These are phyloP conservation scores for Carapus acus DNA, from an alignment of 2,797 vertebrate genomes.

Conservation along the genomic window DNA sequence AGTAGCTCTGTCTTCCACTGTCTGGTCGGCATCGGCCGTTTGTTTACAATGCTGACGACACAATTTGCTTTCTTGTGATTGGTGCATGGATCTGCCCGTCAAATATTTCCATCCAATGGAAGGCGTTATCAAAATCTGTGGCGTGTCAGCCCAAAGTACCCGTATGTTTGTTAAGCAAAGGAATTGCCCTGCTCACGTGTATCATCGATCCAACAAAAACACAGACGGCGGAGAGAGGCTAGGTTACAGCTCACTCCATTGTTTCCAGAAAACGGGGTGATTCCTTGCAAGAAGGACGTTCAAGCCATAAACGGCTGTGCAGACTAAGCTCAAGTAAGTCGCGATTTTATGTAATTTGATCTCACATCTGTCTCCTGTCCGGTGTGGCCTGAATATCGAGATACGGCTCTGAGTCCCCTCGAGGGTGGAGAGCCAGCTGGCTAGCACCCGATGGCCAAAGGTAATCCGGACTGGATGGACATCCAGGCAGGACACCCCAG, in stretches of 20 bases:
- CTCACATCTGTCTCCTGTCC: slow-evolving; percentile 9
- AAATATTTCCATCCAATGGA: slow-evolving; percentile 35
- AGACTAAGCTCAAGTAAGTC: slow-evolving; percentile 41
- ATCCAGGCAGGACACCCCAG: neutral
- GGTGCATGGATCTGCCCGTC: slow-evolving; percentile 3
- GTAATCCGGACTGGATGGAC: neutral
- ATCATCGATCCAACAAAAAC: slow-evolving; percentile 65
- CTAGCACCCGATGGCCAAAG: slow-evolving; percentile 21
- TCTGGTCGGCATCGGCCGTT: slow-evolving; percentile 32
- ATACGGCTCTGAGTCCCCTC: slow-evolving; percentile 7
- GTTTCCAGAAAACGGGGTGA: neutral
- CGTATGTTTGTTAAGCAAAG: slow-evolving; percentile 46
- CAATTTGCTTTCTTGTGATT: slow-evolving; percentile 27
- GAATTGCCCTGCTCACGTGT: slow-evolving; percentile 53
- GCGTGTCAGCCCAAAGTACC: neutral
- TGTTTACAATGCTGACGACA: slow-evolving; percentile 52
- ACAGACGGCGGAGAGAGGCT: slow-evolving; percentile 40
- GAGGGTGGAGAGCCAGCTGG: neutral
- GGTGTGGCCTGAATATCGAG: neutral
- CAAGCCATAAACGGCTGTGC: neutral
- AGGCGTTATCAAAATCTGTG: neutral
- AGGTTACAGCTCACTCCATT: slow-evolving; percentile 17
- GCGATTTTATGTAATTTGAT: neutral
- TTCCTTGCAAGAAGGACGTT: neutral
- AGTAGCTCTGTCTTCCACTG: neutral